Conservation (phyloP, 2,888 invertebrate species). For the Caenorhabditis auriculariae region DNA sequence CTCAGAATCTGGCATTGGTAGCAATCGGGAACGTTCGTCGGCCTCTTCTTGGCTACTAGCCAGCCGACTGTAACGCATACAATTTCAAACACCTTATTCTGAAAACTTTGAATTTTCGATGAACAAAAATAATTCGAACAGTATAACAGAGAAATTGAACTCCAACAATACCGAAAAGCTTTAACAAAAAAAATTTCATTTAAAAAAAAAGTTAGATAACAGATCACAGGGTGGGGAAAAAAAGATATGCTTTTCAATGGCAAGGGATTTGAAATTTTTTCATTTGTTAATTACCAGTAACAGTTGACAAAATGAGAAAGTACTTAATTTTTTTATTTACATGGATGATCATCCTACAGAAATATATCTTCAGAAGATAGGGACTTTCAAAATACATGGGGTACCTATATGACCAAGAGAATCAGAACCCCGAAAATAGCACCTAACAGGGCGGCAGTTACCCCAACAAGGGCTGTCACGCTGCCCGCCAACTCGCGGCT, state of each 20-base stretch:
- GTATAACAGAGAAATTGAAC: not conserved
- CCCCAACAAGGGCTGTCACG: slow-evolving; percentile 26
- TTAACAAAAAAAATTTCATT: not conserved
- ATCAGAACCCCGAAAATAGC: slow-evolving; percentile 26
- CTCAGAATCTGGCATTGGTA: slow-evolving; percentile 47
- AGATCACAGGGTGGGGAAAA: not conserved
- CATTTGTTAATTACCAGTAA: too few species aligned
- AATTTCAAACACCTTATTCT: slow-evolving; percentile 18
- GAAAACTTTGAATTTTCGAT: slow-evolving; percentile 3
- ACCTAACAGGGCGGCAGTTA: slow-evolving; percentile 30
- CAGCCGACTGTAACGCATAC: slow-evolving; percentile 55
- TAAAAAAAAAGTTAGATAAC: not conserved
- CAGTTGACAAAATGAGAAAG: not conserved
- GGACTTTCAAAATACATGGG: too few species aligned
- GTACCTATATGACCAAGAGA: too few species aligned
- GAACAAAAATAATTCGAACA: not conserved
- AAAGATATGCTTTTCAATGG: too few species aligned
- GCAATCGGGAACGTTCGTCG: slow-evolving; percentile 39
- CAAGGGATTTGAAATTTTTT: too few species aligned
- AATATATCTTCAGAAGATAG: too few species aligned
- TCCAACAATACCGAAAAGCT: not conserved
- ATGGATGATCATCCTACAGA: not conserved
- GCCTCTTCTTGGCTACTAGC: slow-evolving; percentile 47
- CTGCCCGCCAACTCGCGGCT: slow-evolving; percentile 25
- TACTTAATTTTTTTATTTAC: not conserved